A percentile compares a stretch with the other conserved stretches of the same genome.
Conservation (phyloP, 2,888 invertebrate genomes). For the Folsomia candida region DNA sequence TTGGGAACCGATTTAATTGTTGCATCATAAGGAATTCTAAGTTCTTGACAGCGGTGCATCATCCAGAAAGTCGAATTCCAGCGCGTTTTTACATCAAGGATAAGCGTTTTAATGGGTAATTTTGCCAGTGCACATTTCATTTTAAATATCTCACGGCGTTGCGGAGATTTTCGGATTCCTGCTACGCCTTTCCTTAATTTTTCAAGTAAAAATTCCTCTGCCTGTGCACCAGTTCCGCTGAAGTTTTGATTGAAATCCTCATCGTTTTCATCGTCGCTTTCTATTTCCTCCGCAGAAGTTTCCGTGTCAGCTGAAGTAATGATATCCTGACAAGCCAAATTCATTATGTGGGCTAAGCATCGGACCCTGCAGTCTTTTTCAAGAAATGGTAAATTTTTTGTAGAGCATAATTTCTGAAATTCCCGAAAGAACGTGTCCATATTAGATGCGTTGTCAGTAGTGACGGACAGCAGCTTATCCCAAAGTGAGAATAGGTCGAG, state of each 20-base stretch:
- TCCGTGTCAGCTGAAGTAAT: neutral
- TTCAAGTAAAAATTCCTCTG: neutral
- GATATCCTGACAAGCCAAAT: conserved; percentile 16
- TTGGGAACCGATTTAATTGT: neutral
- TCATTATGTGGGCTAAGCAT: conserved; percentile 30
- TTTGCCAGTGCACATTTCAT: neutral
- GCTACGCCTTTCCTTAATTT: neutral
- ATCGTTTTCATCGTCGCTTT: neutral
- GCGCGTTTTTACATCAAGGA: conserved; percentile 7
- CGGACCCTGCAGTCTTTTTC: conserved; percentile 11
- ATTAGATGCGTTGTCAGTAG: conserved; percentile 26
- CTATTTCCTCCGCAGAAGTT: neutral
- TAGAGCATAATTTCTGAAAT: neutral
- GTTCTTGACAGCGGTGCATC: neutral
- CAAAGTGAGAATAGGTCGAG: conserved; percentile 4
- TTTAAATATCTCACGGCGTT: neutral
- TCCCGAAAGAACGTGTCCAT: conserved; percentile 20
- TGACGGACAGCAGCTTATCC: conserved; percentile 10
- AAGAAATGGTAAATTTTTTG: neutral
- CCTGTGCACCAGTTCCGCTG: neutral
- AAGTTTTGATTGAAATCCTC: neutral
- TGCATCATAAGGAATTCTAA: neutral
- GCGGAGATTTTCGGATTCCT: neutral
- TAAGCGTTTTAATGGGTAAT: neutral
- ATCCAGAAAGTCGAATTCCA: conserved; percentile 12